phyloP scores from a whole-genome alignment of 2,797 vertebrate species.

The Paedocypris micromegethes region DNA sequence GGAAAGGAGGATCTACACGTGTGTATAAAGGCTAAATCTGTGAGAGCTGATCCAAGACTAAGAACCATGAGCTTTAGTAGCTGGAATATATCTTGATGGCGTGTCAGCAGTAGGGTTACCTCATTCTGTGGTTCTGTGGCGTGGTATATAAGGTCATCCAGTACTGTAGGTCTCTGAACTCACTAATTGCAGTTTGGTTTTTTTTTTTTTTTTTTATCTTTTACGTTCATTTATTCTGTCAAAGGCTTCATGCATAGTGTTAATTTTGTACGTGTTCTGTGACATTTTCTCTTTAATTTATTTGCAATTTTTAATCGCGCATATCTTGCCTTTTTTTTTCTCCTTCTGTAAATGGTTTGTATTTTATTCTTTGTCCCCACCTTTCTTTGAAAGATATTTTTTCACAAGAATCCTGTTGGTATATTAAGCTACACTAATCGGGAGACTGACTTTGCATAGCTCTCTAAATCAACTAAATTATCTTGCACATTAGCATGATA shows the following conservation, averaged over 20 bases:
- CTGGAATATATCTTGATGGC: constrained; percentile 37
- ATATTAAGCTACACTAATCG: constrained; percentile 76
- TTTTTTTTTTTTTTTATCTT: constrained; percentile 40
- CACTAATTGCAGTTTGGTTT: constrained; percentile 41
- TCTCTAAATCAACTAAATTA: constrained; percentile 61
- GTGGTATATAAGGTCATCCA: constrained; percentile 31
- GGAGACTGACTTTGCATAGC: constrained; percentile 69
- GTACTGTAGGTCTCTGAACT: constrained; percentile 45
- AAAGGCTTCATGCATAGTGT: constrained; percentile 1
- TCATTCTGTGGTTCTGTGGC: constrained; percentile 42
- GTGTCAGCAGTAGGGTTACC: constrained; percentile 26
- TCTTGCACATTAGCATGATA: constrained; percentile 45
- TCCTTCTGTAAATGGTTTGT: constrained; percentile 55
- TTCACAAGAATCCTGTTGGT: constrained; percentile 58
- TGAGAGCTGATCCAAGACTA: constrained; percentile 44
- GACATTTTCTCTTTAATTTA: constrained; percentile 65
- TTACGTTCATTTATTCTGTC: constrained; percentile 39
- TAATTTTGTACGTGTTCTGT: constrained; percentile 35
- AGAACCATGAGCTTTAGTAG: constrained; percentile 31
- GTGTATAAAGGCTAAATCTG: constrained; percentile 33
- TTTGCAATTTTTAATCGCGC: constrained; percentile 52
- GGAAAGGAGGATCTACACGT: not conserved
- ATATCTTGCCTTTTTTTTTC: constrained; percentile 32
- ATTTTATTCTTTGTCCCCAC: constrained; percentile 35
- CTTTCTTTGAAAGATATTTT: constrained; percentile 51